phyloP scores from a whole-genome alignment of 2,797 vertebrate genomes.

The Sebastes hopkinsi region DNA sequence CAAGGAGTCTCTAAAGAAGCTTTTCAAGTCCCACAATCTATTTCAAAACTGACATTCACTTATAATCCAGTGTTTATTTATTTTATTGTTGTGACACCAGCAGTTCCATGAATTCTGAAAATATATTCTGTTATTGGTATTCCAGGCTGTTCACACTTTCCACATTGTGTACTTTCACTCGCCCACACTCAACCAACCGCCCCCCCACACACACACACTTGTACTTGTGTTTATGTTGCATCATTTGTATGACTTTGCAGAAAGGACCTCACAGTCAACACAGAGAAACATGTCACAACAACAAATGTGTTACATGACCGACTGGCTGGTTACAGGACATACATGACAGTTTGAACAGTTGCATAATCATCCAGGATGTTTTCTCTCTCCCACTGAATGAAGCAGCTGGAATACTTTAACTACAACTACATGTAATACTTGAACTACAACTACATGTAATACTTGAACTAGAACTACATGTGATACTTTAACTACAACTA shows the following conservation, averaged over 20 bases:
- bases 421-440: no score
- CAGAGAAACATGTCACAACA: neutral
- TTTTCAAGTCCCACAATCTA: neutral
- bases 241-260: slow-evolving; percentile 15
- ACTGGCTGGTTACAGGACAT: neutral
- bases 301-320: slow-evolving; percentile 10
- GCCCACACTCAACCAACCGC: slow-evolving; percentile 15
- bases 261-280: slow-evolving; percentile 32
- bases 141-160: slow-evolving; percentile 32
- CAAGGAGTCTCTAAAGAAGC: slow-evolving; percentile 4
- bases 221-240: slow-evolving; percentile 50
- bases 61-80: slow-evolving; percentile 32
- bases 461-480: no score
- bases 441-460: no score
- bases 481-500: neutral
- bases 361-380: slow-evolving; percentile 24
- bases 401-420: neutral
- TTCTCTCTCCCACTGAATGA: neutral
- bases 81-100: slow-evolving; percentile 34
- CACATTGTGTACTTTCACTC: slow-evolving; percentile 38
- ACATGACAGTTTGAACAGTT: slow-evolving; percentile 26
- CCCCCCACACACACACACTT: slow-evolving; percentile 29
- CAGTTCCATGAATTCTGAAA: slow-evolving; percentile 36
- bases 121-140: slow-evolving; percentile 30
- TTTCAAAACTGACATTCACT: neutral